Base-by-base conservation (phyloP, 2,113 vertebrate species). In the Mus spicilegus region DNA sequence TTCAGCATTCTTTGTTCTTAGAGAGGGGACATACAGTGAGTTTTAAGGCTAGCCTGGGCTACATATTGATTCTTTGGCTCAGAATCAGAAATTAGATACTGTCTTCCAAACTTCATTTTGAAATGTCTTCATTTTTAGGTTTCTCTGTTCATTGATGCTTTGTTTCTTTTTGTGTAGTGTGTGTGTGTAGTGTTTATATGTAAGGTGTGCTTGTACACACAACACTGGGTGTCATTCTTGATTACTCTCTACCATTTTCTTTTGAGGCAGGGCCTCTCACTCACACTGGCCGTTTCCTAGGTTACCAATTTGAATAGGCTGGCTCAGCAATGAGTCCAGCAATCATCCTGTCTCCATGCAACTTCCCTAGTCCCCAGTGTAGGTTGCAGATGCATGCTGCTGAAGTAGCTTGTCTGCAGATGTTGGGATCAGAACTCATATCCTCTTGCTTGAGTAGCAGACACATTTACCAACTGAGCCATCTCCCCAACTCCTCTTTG, bases 21-120 rank as follows among this genome's bases (percentile, higher is more conserved):
- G 46, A 7, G 22, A 51, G 67, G 22, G 69, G 42, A 56, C 26
- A 24, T 10, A 3, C 28, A 72, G 5, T 54, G 86, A 72, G 67
- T 26, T 26, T 72, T 49, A 36, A 72, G 49, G 63, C 19, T 49
- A 70, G 46, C 42, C 63, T 70, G 49, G 67, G 85, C 30, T 87
- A 87, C 42, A 87, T 46, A 14, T 30, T 65, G 58, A 85, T 28
- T 65, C 39, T 30, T 85, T 3, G 39, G 14, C n/a, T 84, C 5
- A 86, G 39, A 86, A 20, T 51, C n/a, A 24, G 28, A 56, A 87
- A 12, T 36, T 28, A 51, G 28, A 56, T 49, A 24, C 86, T 56
- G 7, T 87, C 30, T 87, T 89, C 73, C 10, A 46, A 75, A 7
- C 17, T 94, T 96, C 36, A 77, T 93, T 69, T 97, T 85, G 58